These are phyloP conservation scores for Dicrurus megarhynchus DNA, from an alignment of 2,113 vertebrate genomes.

Conservation along the genomic window DNA sequence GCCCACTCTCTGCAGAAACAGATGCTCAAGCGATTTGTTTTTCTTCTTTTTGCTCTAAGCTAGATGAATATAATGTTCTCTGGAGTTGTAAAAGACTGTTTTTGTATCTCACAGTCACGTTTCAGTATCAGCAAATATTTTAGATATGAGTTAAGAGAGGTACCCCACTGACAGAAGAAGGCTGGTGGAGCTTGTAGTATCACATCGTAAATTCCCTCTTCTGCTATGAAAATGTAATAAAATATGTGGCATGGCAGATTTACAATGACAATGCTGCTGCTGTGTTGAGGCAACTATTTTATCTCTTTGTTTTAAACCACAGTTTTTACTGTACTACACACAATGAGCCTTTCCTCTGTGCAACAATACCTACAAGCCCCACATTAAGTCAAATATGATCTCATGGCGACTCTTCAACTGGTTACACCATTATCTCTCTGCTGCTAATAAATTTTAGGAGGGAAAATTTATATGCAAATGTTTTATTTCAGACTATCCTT, in stretches of 20 bases:
- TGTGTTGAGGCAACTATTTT: constrained; percentile 31
- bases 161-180: constrained; percentile 56
- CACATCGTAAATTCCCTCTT: constrained; percentile 65
- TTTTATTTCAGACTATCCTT: constrained; percentile 4
- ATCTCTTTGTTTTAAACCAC: constrained; percentile 43
- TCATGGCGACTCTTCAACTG: not conserved
- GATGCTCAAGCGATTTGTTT: not conserved
- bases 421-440: not conserved
- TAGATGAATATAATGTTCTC: constrained; percentile 10
- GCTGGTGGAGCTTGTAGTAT: constrained; percentile 48
- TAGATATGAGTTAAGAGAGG: constrained; percentile 56
- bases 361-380: not conserved
- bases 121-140: constrained; percentile 67
- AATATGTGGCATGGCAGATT: constrained; percentile 58
- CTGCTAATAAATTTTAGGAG: constrained; percentile 18
- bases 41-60: not conserved
- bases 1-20: not conserved
- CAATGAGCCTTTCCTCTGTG: not conserved
- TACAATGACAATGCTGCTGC: constrained; percentile 40
- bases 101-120: constrained; percentile 27
- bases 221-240: constrained; percentile 64
- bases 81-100: not conserved
- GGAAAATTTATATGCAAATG: constrained; percentile 21
- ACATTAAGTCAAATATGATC: constrained; percentile 4
- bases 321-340: not conserved